Evolutionary conservation across 1,140 invertebrate genomes (phyloP).

Genomic region (Procambarus virginalis): DNA sequence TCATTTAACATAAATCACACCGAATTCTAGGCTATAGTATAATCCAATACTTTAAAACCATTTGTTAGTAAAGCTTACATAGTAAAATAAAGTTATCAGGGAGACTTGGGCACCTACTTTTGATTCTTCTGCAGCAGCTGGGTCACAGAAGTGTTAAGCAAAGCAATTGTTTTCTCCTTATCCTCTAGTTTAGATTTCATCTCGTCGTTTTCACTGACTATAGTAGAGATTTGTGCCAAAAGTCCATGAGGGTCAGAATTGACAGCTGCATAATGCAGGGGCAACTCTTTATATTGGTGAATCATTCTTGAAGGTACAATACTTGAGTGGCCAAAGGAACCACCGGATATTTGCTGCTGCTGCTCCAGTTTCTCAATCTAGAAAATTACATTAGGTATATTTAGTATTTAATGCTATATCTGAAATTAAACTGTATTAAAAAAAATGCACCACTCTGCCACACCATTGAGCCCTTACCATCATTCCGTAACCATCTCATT

Average conservation of each 20-base stretch:
- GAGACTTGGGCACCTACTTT: constrained; percentile 12
- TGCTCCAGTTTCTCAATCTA: constrained; percentile 42
- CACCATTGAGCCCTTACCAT: too few relatives aligned
- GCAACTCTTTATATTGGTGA: neutral
- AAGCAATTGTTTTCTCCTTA: neutral
- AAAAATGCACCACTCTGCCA: too few relatives aligned
- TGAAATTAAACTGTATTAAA: too few relatives aligned
- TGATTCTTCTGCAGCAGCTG: constrained; percentile 48
- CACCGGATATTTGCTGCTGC: neutral
- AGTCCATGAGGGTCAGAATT: constrained; percentile 6
- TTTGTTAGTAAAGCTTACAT: too few relatives aligned
- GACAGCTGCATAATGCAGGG: neutral
- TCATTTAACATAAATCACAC: too few relatives aligned
- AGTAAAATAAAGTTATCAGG: too few relatives aligned
- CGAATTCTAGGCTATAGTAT: too few relatives aligned
- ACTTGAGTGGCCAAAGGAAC: neutral
- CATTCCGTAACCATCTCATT: too few relatives aligned
- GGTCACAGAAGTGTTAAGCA: constrained; percentile 19
- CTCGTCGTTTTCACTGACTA: constrained; percentile 31
- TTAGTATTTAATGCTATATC: too few relatives aligned
- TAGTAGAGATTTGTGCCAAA: constrained; percentile 17
- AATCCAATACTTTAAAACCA: too few relatives aligned
- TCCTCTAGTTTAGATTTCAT: constrained; percentile 31
- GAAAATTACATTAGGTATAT: too few relatives aligned
- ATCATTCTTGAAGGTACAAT: neutral